Conservation (phyloP, 2,888 invertebrate species). For the Phragmatobia fuliginosa region DNA sequence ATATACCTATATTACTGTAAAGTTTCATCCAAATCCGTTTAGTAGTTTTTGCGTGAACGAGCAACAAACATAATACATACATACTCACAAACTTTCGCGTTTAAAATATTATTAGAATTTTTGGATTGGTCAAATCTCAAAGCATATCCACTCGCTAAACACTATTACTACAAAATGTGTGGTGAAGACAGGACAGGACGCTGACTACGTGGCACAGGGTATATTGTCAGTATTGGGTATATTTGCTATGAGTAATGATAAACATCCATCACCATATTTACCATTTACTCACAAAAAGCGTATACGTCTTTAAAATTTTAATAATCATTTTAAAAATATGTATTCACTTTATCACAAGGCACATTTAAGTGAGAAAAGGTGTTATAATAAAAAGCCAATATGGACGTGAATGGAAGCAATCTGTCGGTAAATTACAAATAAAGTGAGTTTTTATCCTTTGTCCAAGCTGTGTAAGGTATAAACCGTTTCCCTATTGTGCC, state of each 20-base stretch:
- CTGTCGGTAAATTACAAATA: constrained; percentile 49
- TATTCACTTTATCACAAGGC: constrained; percentile 32
- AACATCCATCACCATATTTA: neutral
- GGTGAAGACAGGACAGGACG: neutral
- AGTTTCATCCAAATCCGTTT: too few species aligned
- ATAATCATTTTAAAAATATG: constrained; percentile 18
- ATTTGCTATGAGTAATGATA: neutral
- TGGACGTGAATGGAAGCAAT: constrained; percentile 37
- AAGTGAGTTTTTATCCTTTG: constrained; percentile 41
- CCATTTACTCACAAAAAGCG: neutral
- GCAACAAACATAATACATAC: too few species aligned
- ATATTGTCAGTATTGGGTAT: neutral
- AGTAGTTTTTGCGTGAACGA: too few species aligned
- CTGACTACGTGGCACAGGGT: neutral
- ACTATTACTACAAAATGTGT: too few species aligned
- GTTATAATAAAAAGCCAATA: constrained; percentile 43
- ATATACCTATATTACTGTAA: too few species aligned
- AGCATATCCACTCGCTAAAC: too few species aligned
- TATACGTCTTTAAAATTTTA: neutral
- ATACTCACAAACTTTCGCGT: too few species aligned
- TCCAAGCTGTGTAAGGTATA: constrained; percentile 27
- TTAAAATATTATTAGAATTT: too few species aligned
- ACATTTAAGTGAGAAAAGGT: constrained; percentile 7
- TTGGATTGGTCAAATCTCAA: too few species aligned
- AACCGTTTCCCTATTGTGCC: constrained; percentile 35